Conservation (phyloP, 1,140 invertebrate species). For the Brachionus sp. region DNA sequence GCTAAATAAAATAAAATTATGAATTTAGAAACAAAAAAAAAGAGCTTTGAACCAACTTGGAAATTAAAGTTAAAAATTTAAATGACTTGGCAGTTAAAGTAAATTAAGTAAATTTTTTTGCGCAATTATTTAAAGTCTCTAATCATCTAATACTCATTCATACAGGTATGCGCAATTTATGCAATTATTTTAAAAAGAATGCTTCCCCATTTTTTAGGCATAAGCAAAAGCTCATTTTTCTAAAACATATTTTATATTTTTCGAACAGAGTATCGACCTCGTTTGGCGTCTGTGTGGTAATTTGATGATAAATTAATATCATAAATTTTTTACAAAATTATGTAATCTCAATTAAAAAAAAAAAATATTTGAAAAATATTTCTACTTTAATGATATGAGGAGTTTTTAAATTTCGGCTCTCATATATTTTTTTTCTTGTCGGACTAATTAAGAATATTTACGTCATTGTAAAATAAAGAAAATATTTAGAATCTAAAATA, state of each 20-base stretch:
- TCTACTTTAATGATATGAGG: neutral
- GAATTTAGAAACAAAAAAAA: neutral
- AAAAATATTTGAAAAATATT: neutral
- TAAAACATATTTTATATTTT: neutral
- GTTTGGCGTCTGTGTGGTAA: neutral
- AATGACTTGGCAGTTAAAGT: neutral
- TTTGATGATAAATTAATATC: neutral
- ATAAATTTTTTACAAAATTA: neutral
- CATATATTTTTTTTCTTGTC: neutral
- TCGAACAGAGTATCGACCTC: neutral
- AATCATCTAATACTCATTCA: neutral
- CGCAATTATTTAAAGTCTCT: neutral
- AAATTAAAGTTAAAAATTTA: neutral
- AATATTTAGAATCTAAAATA: neutral
- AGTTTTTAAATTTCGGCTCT: neutral
- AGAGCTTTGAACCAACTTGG: neutral
- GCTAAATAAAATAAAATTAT: neutral
- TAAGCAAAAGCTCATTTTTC: neutral
- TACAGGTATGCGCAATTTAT: conserved; percentile 1
- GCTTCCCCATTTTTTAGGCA: neutral
- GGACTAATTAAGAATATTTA: neutral
- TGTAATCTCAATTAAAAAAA: neutral
- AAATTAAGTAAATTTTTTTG: neutral
- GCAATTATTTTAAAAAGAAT: neutral
- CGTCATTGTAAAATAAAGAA: neutral